Percentiles rank a stretch among this genome's conserved stretches.
Conservation (phyloP, 2,113 vertebrate genomes). For the Scomber colias region DNA sequence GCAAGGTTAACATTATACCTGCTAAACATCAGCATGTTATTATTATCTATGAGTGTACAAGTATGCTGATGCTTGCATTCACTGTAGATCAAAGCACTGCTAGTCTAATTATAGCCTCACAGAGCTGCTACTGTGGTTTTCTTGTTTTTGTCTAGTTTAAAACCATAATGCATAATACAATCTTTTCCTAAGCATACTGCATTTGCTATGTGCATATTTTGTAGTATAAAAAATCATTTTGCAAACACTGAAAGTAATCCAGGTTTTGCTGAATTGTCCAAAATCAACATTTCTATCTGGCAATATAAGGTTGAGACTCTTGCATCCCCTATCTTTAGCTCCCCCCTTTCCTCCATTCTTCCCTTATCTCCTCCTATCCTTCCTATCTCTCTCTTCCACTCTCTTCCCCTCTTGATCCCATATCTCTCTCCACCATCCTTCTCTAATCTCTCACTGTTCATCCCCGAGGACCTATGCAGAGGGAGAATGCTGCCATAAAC, state of each 20-base stretch:
- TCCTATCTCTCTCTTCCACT: constrained; percentile 44
- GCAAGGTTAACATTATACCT: too few species aligned
- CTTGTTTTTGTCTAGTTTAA: neutral
- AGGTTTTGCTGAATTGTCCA: constrained; percentile 10
- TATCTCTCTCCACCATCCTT: constrained; percentile 55
- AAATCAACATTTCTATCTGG: constrained; percentile 14
- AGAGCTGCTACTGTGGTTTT: too few species aligned
- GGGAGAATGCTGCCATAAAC: constrained; percentile 71
- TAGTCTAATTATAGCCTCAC: too few species aligned
- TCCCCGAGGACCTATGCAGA: constrained; percentile 65
- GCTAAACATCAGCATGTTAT: too few species aligned
- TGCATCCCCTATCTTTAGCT: constrained; percentile 15
- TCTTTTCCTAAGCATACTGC: neutral
- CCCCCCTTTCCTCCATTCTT: constrained; percentile 24
- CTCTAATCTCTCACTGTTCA: constrained; percentile 69
- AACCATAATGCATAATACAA: neutral
- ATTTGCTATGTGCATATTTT: neutral
- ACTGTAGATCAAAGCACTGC: too few species aligned
- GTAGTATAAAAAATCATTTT: neutral
- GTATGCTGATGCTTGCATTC: too few species aligned
- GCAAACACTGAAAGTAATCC: constrained; percentile 5
- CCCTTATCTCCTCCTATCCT: constrained; percentile 49
- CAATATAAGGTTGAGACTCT: constrained; percentile 14
- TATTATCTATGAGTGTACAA: too few species aligned
- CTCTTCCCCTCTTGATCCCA: constrained; percentile 60